Evolutionary conservation across 2,797 vertebrate genomes (phyloP).

Genomic region (Hybognathus amarus): DNA sequence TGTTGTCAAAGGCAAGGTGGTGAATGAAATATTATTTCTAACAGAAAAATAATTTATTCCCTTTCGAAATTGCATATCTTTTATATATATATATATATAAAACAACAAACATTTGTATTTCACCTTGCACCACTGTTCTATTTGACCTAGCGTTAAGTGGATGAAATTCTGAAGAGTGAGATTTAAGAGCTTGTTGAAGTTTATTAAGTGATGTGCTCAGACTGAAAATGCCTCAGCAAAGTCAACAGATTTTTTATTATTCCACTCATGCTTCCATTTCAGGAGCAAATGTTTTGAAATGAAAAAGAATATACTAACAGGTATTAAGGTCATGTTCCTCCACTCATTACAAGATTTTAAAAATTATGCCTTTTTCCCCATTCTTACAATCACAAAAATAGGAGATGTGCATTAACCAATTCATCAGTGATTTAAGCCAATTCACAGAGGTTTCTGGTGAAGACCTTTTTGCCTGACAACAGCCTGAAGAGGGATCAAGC

Average conservation of each 20-base stretch:
- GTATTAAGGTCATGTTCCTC: constrained; percentile 31
- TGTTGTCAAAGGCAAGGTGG: constrained; percentile 21
- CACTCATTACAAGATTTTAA: constrained; percentile 15
- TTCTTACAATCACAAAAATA: background rate
- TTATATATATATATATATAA: background rate
- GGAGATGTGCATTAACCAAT: background rate
- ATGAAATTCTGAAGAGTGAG: constrained; percentile 23
- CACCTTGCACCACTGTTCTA: background rate
- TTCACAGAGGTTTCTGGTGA: background rate
- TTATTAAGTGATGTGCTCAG: constrained; percentile 33
- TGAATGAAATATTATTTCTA: constrained; percentile 1
- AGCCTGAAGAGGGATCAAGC: background rate
- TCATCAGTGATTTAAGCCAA: constrained; percentile 10
- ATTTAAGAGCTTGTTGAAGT: constrained; percentile 47
- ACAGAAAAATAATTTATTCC: constrained; percentile 5
- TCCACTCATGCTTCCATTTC: constrained; percentile 36
- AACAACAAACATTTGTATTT: background rate
- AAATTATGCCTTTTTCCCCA: background rate
- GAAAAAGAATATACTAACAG: constrained; percentile 24
- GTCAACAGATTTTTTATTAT: constrained; percentile 32
- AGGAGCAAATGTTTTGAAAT: constrained; percentile 12
- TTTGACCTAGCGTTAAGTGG: constrained; percentile 44
- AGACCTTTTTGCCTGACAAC: background rate
- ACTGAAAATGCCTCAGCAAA: constrained; percentile 17
- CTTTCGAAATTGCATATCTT: background rate